Evolutionary conservation across 1,140 invertebrate species (phyloP), one percentile per base, ranked within the genome.

Genomic region (Phymorhynchus buccinoides): DNA sequence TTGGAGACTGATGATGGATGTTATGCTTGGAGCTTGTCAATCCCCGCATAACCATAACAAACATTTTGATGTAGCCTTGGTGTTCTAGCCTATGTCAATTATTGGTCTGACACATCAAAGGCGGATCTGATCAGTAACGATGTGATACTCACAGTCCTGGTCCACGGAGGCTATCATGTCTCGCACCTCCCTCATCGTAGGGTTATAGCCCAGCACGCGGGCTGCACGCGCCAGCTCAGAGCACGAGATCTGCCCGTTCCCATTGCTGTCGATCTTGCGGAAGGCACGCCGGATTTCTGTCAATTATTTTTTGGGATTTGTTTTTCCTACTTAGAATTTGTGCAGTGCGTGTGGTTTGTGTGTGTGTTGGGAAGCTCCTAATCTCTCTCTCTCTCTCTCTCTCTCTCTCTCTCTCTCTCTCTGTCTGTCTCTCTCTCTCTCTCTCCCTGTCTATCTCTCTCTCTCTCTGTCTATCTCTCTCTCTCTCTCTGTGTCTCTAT

Each of bases 391-490:
- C 41, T 62, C 42, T 62, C 41, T 62, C 7, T 81, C 42, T 81
- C 52, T 81, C 16, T 81, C 79, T 52, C 52, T 48, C 52, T 81
- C 52, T 62, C 79, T 81, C 52, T 48, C 16, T 81, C 16, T 48
- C 79, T 81, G 18, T 81, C 52, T 82, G 37, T 82, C 80, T 82
- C 80, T 82, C 80, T 62, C 80, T 82, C 48, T 62, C 80, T 62
- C 48, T 82, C 44, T 62, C 44, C 32, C 32, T 75, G 71, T 75
- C 4, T 22, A 7, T 7, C 9, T 75, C 16, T 75, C 3, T 75
- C 30, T 75, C 30, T 75, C 4, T 75, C 4, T 75, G 32, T 83
- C n/a, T 83, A 12, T 83, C 9, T 71, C 14, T 83, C 14, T 83
- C 32, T 83, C 12, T 83, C 32, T 83, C 32, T 71, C 12, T 66